Base-by-base conservation (phyloP, 1,140 invertebrate genomes). In the Cyclina sinensis region DNA sequence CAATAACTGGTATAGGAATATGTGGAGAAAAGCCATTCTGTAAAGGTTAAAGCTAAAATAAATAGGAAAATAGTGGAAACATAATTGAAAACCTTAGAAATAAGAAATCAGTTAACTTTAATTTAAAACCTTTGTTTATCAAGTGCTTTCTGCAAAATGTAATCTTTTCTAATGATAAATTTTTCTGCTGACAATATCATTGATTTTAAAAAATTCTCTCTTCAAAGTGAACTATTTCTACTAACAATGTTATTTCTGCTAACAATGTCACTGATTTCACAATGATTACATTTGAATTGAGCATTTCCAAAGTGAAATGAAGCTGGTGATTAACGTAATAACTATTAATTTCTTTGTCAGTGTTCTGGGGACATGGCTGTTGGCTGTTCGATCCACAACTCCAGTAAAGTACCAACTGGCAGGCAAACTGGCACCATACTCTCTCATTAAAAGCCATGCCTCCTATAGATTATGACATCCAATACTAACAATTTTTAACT, bases 241-340 rank as follows among this genome's bases (percentile, higher is more conserved):
- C n/a, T n/a, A n/a, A n/a, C n/a, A 27, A 27, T 62, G 57, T 7
- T 27, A 62, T 27, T 62, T 27, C 57, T 62, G 24, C 27, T 27
- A 24, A 62, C 57, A 62, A 62, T 62, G 57, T 62, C n/a, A 62
- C 57, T n/a, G 57, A 62, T 62, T 62, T 62, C n/a, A 62, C 7
- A 27, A 62, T 27, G 57, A 24, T n/a, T 24, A 24, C 5, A 62
- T 70, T 57, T n/a, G 24, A 9, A 70, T 37, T 70, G 65, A 70
- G 65, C 65, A 70, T 9, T 70, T 70, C 37, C 16, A 70, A 70
- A 70, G 32, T 70, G 32, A 70, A 70, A 70, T 32, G 37, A 37
- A 70, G n/a, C n/a, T 37, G 35, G 57, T 70, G 32, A 70, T 70
- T 70, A 70, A 70, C 65, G 21, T 65, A 27, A 70, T 30, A 70